These are phyloP conservation scores for Dallia pectoralis DNA, from an alignment of 2,797 vertebrate species.

Conservation along the genomic window DNA sequence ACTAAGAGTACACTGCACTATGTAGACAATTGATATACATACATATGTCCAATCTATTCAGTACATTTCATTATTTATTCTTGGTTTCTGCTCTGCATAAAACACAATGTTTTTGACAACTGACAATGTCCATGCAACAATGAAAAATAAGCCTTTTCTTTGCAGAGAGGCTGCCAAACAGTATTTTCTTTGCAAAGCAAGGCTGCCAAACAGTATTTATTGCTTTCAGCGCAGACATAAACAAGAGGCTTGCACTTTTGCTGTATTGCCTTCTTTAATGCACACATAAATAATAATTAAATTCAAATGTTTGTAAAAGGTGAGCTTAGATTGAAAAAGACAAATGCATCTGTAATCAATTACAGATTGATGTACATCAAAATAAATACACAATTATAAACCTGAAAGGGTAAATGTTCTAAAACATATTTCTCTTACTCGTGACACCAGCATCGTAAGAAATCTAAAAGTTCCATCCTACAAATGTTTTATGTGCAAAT, in stretches of 20 bases:
- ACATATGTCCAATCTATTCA: too few relatives aligned
- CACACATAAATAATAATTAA: slow-evolving; percentile 51
- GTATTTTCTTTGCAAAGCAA: slow-evolving; percentile 12
- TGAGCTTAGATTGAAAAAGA: slow-evolving; percentile 19
- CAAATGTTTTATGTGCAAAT: too few relatives aligned
- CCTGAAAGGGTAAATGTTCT: background rate
- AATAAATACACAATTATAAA: slow-evolving; percentile 19
- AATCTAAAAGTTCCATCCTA: too few relatives aligned
- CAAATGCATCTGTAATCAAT: slow-evolving; percentile 26
- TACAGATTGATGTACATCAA: slow-evolving; percentile 36
- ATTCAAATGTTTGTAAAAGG: slow-evolving; percentile 36
- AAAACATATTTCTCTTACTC: too few relatives aligned
- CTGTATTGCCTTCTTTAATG: slow-evolving; percentile 9
- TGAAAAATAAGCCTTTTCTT: background rate
- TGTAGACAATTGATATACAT: too few relatives aligned
- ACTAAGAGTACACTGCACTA: background rate
- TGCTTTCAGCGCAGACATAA: slow-evolving; percentile 25
- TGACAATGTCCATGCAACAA: background rate
- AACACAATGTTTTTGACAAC: background rate
- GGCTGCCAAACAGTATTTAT: slow-evolving; percentile 12
- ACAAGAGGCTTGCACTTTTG: slow-evolving; percentile 21
- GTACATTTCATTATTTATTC: too few relatives aligned
- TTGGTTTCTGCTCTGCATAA: background rate
- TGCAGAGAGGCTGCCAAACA: background rate
- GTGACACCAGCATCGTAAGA: too few relatives aligned